phyloP scores from a whole-genome alignment of 2,113 vertebrate species.

The Passer domesticus region DNA sequence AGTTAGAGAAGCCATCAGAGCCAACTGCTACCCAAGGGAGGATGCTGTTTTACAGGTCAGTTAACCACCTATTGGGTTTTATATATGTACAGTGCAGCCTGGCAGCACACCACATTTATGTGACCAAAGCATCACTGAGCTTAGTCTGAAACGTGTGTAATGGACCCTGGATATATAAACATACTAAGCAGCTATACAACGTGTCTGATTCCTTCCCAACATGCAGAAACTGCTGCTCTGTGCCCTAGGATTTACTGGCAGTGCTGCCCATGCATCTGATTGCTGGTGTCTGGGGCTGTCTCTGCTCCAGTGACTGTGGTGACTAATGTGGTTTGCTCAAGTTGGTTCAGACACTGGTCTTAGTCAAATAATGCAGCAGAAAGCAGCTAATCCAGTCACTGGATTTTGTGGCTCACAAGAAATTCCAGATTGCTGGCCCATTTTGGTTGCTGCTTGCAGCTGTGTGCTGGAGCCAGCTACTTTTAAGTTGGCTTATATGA shows the following conservation, averaged over 20 bases:
- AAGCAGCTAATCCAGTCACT: background rate
- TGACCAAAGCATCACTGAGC: background rate
- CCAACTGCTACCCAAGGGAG: slow-evolving; percentile 26
- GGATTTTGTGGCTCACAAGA: background rate
- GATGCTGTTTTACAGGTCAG: slow-evolving; percentile 49
- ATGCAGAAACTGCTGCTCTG: background rate
- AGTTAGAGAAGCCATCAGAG: slow-evolving; percentile 27
- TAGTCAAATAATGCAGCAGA: background rate
- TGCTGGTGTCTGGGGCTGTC: background rate
- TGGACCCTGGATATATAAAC: background rate
- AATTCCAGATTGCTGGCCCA: background rate
- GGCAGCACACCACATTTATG: background rate
- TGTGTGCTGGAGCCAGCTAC: background rate
- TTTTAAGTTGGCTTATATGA: background rate
- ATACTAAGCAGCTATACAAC: background rate
- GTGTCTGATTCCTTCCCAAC: background rate
- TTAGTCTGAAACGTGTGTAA: background rate
- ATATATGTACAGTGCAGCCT: background rate
- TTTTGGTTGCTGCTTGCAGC: background rate
- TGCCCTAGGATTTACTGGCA: background rate
- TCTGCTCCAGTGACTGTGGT: background rate
- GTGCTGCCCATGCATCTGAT: background rate
- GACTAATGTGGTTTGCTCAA: background rate
- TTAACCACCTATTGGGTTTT: background rate
- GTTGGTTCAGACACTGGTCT: background rate